phyloP scores from a whole-genome alignment of 64 coral and sea anemone genomes.

The Orbicella faveolata region DNA sequence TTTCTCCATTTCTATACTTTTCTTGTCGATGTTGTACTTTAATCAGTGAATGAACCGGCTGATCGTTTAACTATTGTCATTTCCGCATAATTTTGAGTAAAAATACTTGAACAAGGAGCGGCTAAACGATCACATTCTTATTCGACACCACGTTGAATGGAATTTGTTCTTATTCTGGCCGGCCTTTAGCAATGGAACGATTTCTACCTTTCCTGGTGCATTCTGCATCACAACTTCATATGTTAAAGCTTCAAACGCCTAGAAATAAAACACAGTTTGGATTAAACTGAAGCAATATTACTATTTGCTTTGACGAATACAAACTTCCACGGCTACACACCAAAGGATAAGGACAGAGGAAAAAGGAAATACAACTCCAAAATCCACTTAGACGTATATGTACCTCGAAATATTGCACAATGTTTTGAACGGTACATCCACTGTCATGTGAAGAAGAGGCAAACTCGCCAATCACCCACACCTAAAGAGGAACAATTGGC shows the following conservation, averaged over 20 bases:
- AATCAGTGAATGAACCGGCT: too few relatives aligned
- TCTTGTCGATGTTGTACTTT: too few relatives aligned
- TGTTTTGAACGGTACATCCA: slow-evolving; percentile 53
- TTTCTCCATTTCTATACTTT: too few relatives aligned
- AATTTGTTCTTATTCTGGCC: too few relatives aligned
- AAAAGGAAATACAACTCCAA: not conserved
- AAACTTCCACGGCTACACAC: too few relatives aligned
- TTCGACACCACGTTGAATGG: too few relatives aligned
- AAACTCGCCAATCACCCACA: slow-evolving; percentile 68
- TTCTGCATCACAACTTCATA: slow-evolving; percentile 79
- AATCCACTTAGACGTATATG: not conserved
- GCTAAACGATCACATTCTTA: too few relatives aligned
- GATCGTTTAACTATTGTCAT: too few relatives aligned
- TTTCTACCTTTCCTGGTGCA: slow-evolving; percentile 51
- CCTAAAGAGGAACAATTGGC: not conserved
- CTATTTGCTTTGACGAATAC: too few relatives aligned
- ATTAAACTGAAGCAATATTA: not conserved
- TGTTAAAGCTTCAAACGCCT: slow-evolving; percentile 81
- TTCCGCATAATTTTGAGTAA: too few relatives aligned
- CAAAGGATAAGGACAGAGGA: not conserved
- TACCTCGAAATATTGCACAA: slow-evolving; percentile 75
- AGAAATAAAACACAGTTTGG: not conserved
- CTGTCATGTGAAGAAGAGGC: slow-evolving; percentile 41
- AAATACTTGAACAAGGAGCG: too few relatives aligned
- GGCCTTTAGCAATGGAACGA: not conserved